Base-by-base conservation (phyloP, 2,113 vertebrate genomes). In the Pelobates fuscus region DNA sequence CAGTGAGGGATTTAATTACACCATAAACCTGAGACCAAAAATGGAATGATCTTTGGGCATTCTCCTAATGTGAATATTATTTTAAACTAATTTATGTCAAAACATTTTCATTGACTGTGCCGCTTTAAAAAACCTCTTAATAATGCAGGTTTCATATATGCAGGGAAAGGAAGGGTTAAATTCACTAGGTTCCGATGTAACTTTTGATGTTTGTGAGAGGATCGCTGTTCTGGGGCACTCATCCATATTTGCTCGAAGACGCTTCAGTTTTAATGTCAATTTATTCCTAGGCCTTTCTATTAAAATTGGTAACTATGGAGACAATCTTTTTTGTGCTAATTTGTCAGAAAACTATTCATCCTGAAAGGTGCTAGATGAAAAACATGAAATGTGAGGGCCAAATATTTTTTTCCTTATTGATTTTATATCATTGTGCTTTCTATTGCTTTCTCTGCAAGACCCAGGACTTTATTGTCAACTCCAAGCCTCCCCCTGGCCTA, bases 281-380 rank as follows among this genome's bases (percentile, higher is more conserved):
- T 77, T 77, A 77, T 77, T 77, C 73, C 65, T 52, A 21, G 54
- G 64, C 41, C 65, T 77, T 68, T 77, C 73, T 77, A 68, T 77
- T 77, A 67, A 77, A 68, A 77, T 68, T 58, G 67, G 73, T 77
- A 77, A 77, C 73, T 68, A 77, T 77, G 73, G 73, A 77, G 73
- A 77, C 73, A 77, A 77, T 77, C 73, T 77, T 77, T 75, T 77
- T 77, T 77, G 73, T 77, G 73, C 73, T 77, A 77, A 77, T 77
- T 77, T 57, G 65, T 77, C 73, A 77, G 72, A 77, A 77, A 61
- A 68, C 73, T 68, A 77, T 67, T 77, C 73, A 77, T 77, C 73
- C 73, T 77, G 73, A 77, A 77, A 68, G 73, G 73, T 68, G 65
- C 73, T 24, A 77, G 73, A 77, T 77, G 73, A 77, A 61, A 67